These are phyloP conservation scores for Xestia ashworthii DNA, from an alignment of 2,888 invertebrate species.

Conservation along the genomic window DNA sequence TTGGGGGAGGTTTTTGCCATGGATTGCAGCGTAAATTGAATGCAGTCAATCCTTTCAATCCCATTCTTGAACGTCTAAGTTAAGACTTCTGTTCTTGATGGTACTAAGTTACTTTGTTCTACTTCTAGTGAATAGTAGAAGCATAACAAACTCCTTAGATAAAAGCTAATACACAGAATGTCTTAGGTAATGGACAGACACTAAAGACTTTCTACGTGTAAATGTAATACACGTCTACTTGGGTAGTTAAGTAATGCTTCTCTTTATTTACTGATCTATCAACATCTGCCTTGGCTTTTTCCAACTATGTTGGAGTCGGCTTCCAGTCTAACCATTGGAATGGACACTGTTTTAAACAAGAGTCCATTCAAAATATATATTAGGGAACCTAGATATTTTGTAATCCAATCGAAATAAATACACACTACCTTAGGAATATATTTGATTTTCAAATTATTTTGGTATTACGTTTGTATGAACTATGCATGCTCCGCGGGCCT, in stretches of 20 bases:
- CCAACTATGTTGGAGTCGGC: too few relatives aligned
- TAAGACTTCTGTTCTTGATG: constrained; percentile 10
- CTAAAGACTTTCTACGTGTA: constrained; percentile 1
- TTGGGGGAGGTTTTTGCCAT: constrained; percentile 40
- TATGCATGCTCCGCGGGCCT: too few relatives aligned
- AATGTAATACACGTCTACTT: background rate
- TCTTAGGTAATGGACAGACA: constrained; percentile 5
- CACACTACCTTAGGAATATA: too few relatives aligned
- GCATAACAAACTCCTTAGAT: constrained; percentile 18
- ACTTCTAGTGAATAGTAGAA: background rate
- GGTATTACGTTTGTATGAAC: too few relatives aligned
- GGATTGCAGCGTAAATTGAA: constrained; percentile 42
- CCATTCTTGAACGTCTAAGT: background rate
- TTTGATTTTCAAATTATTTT: too few relatives aligned
- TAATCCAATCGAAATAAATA: too few relatives aligned
- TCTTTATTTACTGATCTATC: background rate
- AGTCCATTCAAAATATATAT: too few relatives aligned
- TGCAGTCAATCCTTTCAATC: constrained; percentile 6
- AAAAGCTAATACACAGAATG: constrained; percentile 23
- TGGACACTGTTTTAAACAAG: too few relatives aligned
- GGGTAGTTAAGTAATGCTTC: background rate
- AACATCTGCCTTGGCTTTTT: too few relatives aligned
- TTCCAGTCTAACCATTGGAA: too few relatives aligned
- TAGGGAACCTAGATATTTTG: too few relatives aligned
- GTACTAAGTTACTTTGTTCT: constrained; percentile 10